Percentiles rank a stretch among this genome's conserved stretches.
phyloP scores from a whole-genome alignment of 2,113 vertebrate species.

The Carettochelys insculpta region DNA sequence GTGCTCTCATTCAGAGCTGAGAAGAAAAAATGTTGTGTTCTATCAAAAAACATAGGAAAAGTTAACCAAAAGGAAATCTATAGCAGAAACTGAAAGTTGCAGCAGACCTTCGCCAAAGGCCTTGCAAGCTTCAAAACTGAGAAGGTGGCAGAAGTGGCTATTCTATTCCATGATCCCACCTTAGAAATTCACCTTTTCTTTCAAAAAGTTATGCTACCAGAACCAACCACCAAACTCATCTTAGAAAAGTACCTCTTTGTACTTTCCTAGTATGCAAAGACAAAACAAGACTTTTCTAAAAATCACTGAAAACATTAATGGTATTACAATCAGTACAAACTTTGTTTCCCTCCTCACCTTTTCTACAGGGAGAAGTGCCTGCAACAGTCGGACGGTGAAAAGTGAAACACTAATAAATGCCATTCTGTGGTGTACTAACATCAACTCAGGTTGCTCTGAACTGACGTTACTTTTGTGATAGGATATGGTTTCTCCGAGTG shows the following conservation, averaged over 20 bases:
- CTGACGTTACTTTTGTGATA: conserved; percentile 79
- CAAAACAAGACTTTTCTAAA: neutral
- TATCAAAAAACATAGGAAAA: neutral
- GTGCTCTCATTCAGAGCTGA: neutral
- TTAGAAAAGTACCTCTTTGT: neutral
- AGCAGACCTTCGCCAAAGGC: neutral
- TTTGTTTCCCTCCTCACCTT: conserved; percentile 80
- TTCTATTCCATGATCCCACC: neutral
- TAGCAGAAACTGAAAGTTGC: neutral
- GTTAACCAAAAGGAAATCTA: neutral
- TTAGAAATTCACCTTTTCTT: neutral
- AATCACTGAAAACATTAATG: neutral
- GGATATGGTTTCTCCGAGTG: conserved; percentile 85
- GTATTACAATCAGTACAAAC: neutral
- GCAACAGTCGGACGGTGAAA: conserved; percentile 86
- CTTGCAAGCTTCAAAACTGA: neutral
- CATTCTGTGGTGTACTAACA: conserved; percentile 85
- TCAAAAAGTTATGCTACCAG: neutral
- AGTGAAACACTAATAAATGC: conserved; percentile 85
- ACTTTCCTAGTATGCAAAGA: neutral
- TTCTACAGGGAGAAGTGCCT: conserved; percentile 90
- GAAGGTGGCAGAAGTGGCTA: neutral
- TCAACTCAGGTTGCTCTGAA: conserved; percentile 73
- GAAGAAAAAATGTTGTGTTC: neutral
- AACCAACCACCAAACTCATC: neutral